Evolutionary conservation across 1,140 invertebrate species (phyloP).

Genomic region (Microplitis demolitor): DNA sequence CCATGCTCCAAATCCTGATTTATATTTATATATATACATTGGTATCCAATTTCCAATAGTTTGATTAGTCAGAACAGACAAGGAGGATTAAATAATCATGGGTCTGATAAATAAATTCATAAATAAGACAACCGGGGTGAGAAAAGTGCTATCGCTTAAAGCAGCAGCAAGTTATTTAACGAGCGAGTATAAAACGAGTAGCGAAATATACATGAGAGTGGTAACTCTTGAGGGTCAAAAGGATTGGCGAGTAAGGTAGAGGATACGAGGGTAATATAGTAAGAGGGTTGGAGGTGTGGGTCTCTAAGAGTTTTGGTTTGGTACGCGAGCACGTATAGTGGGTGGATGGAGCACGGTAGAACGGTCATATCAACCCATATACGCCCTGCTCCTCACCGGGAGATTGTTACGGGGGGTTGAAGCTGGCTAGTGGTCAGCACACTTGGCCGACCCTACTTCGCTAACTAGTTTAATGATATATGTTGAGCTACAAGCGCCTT

Average conservation of each 20-base stretch:
- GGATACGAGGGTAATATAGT: constrained; percentile 7
- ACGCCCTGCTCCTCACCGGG: background rate
- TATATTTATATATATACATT: background rate
- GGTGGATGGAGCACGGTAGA: constrained; percentile 29
- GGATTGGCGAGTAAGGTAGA: constrained; percentile 17
- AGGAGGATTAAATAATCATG: background rate
- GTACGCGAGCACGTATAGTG: constrained; percentile 52
- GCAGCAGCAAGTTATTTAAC: background rate
- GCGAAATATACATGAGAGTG: constrained; percentile 26
- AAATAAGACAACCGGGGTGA: constrained; percentile 5
- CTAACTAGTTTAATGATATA: constrained; percentile 65
- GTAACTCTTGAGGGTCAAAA: constrained; percentile 36
- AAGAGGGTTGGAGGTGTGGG: constrained; percentile 37
- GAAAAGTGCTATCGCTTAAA: background rate
- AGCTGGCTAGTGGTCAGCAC: constrained; percentile 60
- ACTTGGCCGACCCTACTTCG: constrained; percentile 63
- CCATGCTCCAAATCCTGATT: background rate
- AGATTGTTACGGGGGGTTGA: constrained; percentile 40
- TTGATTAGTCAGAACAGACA: constrained; percentile 5
- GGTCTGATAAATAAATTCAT: background rate
- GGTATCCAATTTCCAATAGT: background rate
- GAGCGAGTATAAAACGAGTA: too few relatives aligned
- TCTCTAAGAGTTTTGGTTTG: constrained; percentile 59
- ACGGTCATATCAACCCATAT: constrained; percentile 20
- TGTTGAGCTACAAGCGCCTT: constrained; percentile 63